Conservation (phyloP, 2,797 vertebrate genomes). For the Dromococcyx pavoninus region DNA sequence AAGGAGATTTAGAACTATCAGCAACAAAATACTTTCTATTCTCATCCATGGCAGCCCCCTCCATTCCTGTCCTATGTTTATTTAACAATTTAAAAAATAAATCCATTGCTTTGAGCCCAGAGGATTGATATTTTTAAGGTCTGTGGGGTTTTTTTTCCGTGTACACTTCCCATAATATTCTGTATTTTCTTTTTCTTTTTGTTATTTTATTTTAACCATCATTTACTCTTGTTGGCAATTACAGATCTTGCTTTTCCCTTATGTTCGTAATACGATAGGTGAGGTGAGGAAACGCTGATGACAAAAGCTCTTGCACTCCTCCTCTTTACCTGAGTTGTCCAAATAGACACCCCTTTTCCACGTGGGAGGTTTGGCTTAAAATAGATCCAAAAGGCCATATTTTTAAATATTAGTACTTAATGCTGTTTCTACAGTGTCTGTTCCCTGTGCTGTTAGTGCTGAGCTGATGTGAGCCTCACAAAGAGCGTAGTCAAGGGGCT, state of each 20-base stretch:
- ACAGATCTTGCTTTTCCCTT: background rate
- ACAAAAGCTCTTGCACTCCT: background rate
- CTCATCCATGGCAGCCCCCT: constrained; percentile 19
- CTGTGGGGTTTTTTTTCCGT: background rate
- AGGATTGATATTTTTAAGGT: constrained; percentile 33
- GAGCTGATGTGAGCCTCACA: background rate
- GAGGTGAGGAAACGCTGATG: background rate
- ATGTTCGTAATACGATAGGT: background rate
- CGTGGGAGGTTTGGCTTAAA: background rate
- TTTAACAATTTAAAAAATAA: constrained; percentile 52
- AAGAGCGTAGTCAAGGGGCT: background rate
- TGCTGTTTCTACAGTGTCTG: background rate
- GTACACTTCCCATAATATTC: constrained; percentile 26
- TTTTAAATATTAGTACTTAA: background rate
- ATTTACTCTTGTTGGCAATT: background rate
- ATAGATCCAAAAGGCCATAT: background rate
- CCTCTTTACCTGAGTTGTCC: background rate
- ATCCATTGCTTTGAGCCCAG: constrained; percentile 38
- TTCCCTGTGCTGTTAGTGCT: background rate
- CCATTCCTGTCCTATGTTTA: constrained; percentile 31
- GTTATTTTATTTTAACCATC: constrained; percentile 13
- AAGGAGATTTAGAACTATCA: constrained; percentile 52
- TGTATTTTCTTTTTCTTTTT: constrained; percentile 26
- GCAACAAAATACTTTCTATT: constrained; percentile 58
- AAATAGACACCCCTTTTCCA: background rate